Evolutionary conservation across 2,797 vertebrate genomes (phyloP).

Genomic region (Chelidonichthys spinosus): DNA sequence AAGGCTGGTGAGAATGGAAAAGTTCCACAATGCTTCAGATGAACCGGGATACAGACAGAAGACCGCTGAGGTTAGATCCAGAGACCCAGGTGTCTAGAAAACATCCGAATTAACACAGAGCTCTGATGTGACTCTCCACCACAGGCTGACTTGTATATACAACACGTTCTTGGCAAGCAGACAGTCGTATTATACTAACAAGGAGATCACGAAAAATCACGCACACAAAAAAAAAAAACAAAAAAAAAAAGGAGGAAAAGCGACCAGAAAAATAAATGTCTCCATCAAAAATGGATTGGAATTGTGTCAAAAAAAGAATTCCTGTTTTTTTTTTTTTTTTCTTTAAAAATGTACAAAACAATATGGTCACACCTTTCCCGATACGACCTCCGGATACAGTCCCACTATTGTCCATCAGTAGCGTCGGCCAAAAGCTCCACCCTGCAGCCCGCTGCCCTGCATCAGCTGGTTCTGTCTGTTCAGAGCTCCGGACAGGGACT

Average conservation of each 20-base stretch:
- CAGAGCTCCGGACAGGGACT: slow-evolving; percentile 83
- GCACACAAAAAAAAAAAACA: not conserved
- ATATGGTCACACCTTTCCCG: slow-evolving; percentile 20
- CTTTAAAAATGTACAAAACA: slow-evolving; percentile 54
- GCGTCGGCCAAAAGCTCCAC: slow-evolving; percentile 85
- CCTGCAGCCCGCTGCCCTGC: slow-evolving; percentile 83
- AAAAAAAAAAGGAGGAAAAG: not conserved
- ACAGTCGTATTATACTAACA: slow-evolving; percentile 30
- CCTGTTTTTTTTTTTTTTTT: slow-evolving; percentile 15
- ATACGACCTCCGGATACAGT: slow-evolving; percentile 47
- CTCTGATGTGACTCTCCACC: slow-evolving; percentile 19
- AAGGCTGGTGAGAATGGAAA: slow-evolving; percentile 20
- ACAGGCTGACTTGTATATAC: slow-evolving; percentile 2
- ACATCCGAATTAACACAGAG: slow-evolving; percentile 45
- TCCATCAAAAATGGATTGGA: slow-evolving; percentile 33
- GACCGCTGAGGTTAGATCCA: slow-evolving; percentile 41
- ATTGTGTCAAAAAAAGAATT: slow-evolving; percentile 36
- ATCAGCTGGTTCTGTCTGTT: slow-evolving; percentile 87
- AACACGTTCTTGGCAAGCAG: slow-evolving; percentile 1
- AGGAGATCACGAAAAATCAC: slow-evolving; percentile 16
- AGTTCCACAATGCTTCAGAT: slow-evolving; percentile 8
- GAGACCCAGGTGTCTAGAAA: slow-evolving; percentile 30
- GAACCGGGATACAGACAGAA: slow-evolving; percentile 24
- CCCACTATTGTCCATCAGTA: slow-evolving; percentile 74
- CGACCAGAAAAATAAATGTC: slow-evolving; percentile 8